These are phyloP conservation scores for Ectobius pallidus DNA, from an alignment of 2,888 invertebrate genomes.

Conservation along the genomic window DNA sequence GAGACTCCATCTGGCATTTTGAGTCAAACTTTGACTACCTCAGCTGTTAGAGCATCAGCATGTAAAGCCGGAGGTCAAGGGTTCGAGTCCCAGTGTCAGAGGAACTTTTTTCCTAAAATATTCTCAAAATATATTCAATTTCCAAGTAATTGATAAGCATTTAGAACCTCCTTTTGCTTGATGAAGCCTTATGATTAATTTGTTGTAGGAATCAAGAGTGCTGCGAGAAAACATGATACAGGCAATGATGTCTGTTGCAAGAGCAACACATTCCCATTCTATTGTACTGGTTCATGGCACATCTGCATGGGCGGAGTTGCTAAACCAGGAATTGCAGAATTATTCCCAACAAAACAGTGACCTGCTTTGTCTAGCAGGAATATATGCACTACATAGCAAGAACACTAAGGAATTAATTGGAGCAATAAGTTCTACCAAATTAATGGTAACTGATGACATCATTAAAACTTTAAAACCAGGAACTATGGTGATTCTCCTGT, in stretches of 20 bases:
- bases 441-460: slow-evolving; percentile 32
- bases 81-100: too few species aligned
- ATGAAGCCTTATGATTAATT: too few species aligned
- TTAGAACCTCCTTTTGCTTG: too few species aligned
- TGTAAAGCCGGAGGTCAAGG: too few species aligned
- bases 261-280: slow-evolving; percentile 30
- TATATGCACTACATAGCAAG: slow-evolving; percentile 29
- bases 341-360: slow-evolving; percentile 26
- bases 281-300: slow-evolving; percentile 39
- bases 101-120: too few species aligned
- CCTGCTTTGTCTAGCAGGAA: slow-evolving; percentile 32
- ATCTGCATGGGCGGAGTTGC: slow-evolving; percentile 23
- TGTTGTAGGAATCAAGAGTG: slow-evolving; percentile 3
- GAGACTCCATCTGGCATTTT: too few species aligned
- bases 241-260: slow-evolving; percentile 30
- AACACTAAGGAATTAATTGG: slow-evolving; percentile 19
- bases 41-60: too few species aligned
- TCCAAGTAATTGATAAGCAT: too few species aligned
- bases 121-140: too few species aligned
- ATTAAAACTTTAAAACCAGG: slow-evolving; percentile 33
- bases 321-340: slow-evolving; percentile 33
- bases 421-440: slow-evolving; percentile 28
- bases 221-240: background rate
- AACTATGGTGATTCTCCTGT: slow-evolving; percentile 35
- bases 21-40: too few species aligned